A percentile compares a stretch with the other conserved stretches of the same genome.
Evolutionary conservation across 2,113 vertebrate genomes (phyloP).

Genomic region (Noctilio leporinus): DNA sequence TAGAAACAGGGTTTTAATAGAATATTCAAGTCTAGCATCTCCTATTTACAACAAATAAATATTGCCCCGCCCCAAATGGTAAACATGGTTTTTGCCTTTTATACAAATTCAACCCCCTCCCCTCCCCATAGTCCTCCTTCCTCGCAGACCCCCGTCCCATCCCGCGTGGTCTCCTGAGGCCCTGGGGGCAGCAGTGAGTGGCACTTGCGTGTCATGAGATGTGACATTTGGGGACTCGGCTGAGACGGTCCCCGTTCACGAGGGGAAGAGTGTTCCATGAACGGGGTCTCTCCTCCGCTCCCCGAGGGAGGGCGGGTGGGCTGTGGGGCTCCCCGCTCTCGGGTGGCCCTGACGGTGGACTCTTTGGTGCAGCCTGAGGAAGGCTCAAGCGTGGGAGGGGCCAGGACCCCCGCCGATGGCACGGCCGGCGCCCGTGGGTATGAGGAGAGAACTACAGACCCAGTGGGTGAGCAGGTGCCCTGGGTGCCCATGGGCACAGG

Average conservation of each 20-base stretch:
- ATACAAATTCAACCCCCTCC: slow-evolving; percentile 58
- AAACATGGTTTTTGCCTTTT: slow-evolving; percentile 68
- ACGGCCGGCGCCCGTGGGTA: background rate
- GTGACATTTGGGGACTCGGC: accelerated
- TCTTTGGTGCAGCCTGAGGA: slow-evolving; percentile 82
- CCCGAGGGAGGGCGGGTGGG: background rate
- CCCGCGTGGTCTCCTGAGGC: slow-evolving; percentile 39
- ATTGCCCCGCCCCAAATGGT: slow-evolving; percentile 72
- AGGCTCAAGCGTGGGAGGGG: background rate
- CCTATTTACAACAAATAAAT: slow-evolving; percentile 90
- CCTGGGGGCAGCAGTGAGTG: slow-evolving; percentile 40
- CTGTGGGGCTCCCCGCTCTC: background rate
- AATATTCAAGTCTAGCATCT: slow-evolving; percentile 80
- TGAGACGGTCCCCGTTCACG: accelerated
- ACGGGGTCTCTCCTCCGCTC: slow-evolving; percentile 36
- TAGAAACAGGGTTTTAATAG: slow-evolving; percentile 78
- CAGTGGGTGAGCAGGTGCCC: background rate
- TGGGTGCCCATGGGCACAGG: slow-evolving; percentile 19
- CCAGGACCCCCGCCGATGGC: background rate
- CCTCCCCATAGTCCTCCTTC: slow-evolving; percentile 35
- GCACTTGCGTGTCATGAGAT: slow-evolving; percentile 32
- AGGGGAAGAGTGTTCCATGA: slow-evolving; percentile 33
- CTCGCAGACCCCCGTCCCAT: background rate
- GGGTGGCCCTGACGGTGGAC: slow-evolving; percentile 64
- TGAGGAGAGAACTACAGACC: slow-evolving; percentile 45